Conservation (phyloP, 1,140 invertebrate genomes). For the Drosophila sechellia region DNA sequence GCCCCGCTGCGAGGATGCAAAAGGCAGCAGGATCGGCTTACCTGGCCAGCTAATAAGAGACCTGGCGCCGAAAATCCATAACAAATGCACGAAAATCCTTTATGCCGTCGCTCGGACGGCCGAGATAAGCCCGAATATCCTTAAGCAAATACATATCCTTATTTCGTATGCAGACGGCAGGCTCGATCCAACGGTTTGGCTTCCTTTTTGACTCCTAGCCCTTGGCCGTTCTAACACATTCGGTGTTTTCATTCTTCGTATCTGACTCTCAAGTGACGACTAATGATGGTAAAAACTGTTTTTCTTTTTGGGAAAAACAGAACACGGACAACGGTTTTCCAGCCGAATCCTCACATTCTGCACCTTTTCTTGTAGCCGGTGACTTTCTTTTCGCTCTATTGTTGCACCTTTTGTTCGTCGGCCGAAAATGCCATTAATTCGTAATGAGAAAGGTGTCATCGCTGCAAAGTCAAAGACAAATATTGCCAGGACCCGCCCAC, state of each 20-base stretch:
- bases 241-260: constrained; percentile 37
- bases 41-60: constrained; percentile 62
- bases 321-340: constrained; percentile 34
- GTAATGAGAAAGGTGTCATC: constrained; percentile 83
- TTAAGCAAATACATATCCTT: constrained; percentile 69
- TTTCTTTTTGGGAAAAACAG: constrained; percentile 58
- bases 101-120: constrained; percentile 48
- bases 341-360: constrained; percentile 34
- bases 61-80: constrained; percentile 83
- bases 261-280: constrained; percentile 48
- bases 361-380: constrained; percentile 33
- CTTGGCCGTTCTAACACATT: not conserved
- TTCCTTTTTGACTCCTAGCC: constrained; percentile 40
- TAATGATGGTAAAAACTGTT: constrained; percentile 77
- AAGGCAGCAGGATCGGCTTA: constrained; percentile 41
- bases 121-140: constrained; percentile 42
- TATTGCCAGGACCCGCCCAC: constrained; percentile 64
- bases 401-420: constrained; percentile 43
- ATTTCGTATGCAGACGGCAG: constrained; percentile 73
- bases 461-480: constrained; percentile 76
- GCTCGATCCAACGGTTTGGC: constrained; percentile 22
- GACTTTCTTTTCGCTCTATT: constrained; percentile 56
- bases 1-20: constrained; percentile 55
- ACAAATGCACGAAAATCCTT: constrained; percentile 82
- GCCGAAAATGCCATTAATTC: constrained; percentile 76